Evolutionary conservation across 2,113 vertebrate species (phyloP).

Genomic region (Channa maculata): DNA sequence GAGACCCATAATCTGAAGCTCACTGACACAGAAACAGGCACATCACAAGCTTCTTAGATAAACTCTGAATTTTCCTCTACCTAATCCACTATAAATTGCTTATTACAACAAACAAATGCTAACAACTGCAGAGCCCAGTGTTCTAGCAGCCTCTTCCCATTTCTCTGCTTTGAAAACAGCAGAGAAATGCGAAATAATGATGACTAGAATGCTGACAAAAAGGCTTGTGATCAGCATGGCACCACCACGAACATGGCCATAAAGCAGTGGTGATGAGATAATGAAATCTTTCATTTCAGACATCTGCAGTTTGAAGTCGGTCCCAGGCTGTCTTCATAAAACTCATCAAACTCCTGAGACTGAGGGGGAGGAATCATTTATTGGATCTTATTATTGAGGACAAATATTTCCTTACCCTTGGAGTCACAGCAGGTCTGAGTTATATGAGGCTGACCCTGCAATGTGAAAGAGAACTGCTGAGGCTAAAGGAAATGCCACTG

Average conservation of each 20-base stretch:
- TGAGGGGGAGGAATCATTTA: constrained; percentile 41
- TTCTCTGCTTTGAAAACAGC: constrained; percentile 21
- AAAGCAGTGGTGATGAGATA: constrained; percentile 45
- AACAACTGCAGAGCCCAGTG: constrained; percentile 58
- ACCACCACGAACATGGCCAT: constrained; percentile 37
- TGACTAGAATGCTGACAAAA: constrained; percentile 53
- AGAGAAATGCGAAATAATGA: constrained; percentile 53
- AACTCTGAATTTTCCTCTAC: background rate
- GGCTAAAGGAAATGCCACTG: constrained; percentile 56
- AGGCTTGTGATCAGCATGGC: constrained; percentile 54
- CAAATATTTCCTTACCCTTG: constrained; percentile 67
- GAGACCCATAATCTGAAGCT: constrained; percentile 49
- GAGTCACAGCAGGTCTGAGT: constrained; percentile 47
- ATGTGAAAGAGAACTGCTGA: constrained; percentile 64
- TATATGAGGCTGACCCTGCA: constrained; percentile 64
- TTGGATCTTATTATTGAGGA: constrained; percentile 54
- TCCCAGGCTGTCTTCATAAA: constrained; percentile 33
- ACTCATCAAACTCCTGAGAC: constrained; percentile 46
- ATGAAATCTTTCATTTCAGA: constrained; percentile 59
- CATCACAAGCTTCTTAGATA: constrained; percentile 35
- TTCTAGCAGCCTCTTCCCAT: constrained; percentile 41
- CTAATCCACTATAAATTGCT: constrained; percentile 43
- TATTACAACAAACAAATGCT: constrained; percentile 58
- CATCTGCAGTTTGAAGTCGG: constrained; percentile 57
- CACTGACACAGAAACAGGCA: constrained; percentile 67